Base-by-base conservation (phyloP, 2,113 vertebrate species). In the Bujurquina vittata region DNA sequence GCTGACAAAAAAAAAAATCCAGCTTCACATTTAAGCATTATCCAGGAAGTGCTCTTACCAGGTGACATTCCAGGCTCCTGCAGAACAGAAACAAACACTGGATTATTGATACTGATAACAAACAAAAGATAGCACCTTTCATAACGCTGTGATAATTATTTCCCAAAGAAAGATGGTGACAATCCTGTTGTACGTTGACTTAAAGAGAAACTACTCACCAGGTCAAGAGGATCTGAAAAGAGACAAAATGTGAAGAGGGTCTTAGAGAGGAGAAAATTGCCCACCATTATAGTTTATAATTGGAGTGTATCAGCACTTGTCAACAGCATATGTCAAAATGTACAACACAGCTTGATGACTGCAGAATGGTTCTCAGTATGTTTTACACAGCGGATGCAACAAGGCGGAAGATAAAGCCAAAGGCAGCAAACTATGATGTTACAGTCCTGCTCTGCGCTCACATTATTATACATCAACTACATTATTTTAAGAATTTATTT, bases 61-160 rank as follows among this genome's bases (percentile, higher is more conserved):
- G 95, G 94, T 58, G 95, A 94, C 61, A 95, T 75, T 52, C 94
- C 96, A 57, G 94, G 94, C 46, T 96, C 95, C 96, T 96, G 57
- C 1, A 29, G 49, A 56, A 84, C 7, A 76, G 1, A 84, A 74
- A 80, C 26, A 76, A 77, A 86, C 10, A 69, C 1, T 46, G 4
- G 1, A 56, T 80, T 12, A 82, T 22, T 4, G 52, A 10, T 9
- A 60, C 0, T 7, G 17, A 43, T 49, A 37, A 7, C 3, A n/a
- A 62, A 46, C 10, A 17, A 54, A 52, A 72, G 11, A 72, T 26
- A 31, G 11, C 10, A 72, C 46, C 26, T 55, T 52, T n/a, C 49
- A 33, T 35, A 4, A 73, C 31, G 29, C 46, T 10, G 33, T 37
- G 9, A 55, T 58, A 43, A 20, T 18, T 40, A n/a, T 74, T 73